Base-by-base conservation (phyloP, 2,797 vertebrate genomes). In the Dallia pectoralis region DNA sequence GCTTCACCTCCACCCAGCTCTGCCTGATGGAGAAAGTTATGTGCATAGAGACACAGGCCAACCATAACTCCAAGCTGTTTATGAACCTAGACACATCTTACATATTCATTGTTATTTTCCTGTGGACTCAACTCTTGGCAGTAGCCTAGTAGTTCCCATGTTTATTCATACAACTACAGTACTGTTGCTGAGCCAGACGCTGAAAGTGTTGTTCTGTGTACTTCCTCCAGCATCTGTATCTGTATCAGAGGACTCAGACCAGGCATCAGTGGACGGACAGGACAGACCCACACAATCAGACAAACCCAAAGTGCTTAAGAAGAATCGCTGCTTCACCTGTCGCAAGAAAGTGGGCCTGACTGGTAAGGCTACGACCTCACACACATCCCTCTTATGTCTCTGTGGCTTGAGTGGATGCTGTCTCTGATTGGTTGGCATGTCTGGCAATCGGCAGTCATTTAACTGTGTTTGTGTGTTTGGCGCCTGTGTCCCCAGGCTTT, bases 341-440 rank as follows among this genome's bases (percentile, higher is more conserved):
- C 92, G 93, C 71, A 96, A 95, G 87, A 96, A 96, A 87, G 91
- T 95, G 80, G 95, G 95, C 81, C 94, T 96, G 79, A 95, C 95
- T 74, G 95, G 95, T 96, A 90, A 85, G 91, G 25, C 47, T 29
- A 14, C 32, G 22, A 63, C 40, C 40, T 44, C 40, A 44, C 53
- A 59, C 49, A 19, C 5, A 4, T 59, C 12, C 53, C 25, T n/a
- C 8, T 59, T 11, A 25, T 59, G 53, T 9, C 53, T 59, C n/a
- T 22, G 53, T 25, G 53, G 25, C 11, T 59, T 44, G 9, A 25
- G 22, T 59, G 11, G n/a, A 7, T 16, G 7, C 36, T 67, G 16
- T 66, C 33, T 25, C 33, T 19, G 19, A 7, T 22, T 9, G n/a
- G n/a, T 22, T 25, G 53, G n/a, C 22, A 1, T 12, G 25, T 59